Evolutionary conservation across 2,888 invertebrate species (phyloP), one percentile per base, ranked within the genome.

Genomic region (Luperina nickerlii): DNA sequence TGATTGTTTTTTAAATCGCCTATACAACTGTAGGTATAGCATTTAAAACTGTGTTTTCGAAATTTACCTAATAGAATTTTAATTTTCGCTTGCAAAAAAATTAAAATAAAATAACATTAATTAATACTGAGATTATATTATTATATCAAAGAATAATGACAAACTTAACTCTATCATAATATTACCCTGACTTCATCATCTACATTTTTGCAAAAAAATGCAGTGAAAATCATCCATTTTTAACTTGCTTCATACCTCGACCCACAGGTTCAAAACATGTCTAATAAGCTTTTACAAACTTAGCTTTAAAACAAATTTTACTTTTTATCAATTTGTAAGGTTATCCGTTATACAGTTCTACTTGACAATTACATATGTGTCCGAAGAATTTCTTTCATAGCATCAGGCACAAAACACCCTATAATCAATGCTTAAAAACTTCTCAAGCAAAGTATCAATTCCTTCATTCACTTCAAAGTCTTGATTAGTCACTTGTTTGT

Each of bases 401-500:
- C 38, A 38, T 71, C 38, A 38, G n/a, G 18, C n/a, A 20, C 20
- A n/a, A 71, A 71, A 38, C 38, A 54, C n/a, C 15, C 15, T 20
- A 8, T 7, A 48, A 48, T 51, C 42, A 66, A 54, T 70, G 60
- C 70, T 32, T 32, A 24, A 71, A n/a, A 71, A n/a, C 11, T 15
- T 57, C 38, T 32, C 42, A 42, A 71, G 70, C 54, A 63, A 45
- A 32, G 42, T 60, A 51, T 38, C 8, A 67, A 38, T 20, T 15
- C 20, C 57, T 27, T 67, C 8, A 70, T 60, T 65, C 54, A 68
- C 20, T 72, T 32, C 72, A 54, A 48, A 32, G 18, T 57, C 13
- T 72, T 57, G 42, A 45, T 71, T 8, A 38, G 77, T 51, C 71
- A 90, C 70, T 88, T 78, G 9, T 68, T 88, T 11, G 88, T 84